phyloP scores from a whole-genome alignment of 92 coral and sea anemone species.

The Metridium senile region DNA sequence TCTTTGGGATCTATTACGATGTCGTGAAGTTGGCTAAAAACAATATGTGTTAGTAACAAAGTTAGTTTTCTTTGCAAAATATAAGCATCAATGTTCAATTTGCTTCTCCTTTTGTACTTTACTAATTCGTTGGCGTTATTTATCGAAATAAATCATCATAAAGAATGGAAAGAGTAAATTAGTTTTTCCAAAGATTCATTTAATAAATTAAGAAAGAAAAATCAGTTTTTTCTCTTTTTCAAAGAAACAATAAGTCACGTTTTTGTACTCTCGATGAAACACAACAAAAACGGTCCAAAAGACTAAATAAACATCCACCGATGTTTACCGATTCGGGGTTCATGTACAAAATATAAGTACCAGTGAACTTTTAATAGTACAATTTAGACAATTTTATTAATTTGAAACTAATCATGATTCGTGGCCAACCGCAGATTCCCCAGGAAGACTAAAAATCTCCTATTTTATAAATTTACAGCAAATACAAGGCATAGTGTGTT shows the following conservation, averaged over 20 bases:
- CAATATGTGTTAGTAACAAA: not conserved
- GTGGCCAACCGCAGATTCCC: constrained; percentile 47
- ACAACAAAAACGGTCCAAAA: constrained; percentile 25
- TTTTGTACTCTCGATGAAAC: not conserved
- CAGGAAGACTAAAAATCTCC: constrained; percentile 16
- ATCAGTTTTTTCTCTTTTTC: constrained; percentile 63
- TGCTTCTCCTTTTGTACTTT: constrained; percentile 40
- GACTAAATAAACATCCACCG: constrained; percentile 6
- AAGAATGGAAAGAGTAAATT: constrained; percentile 77
- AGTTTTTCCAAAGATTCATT: constrained; percentile 91
- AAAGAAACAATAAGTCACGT: constrained; percentile 63
- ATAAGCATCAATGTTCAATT: not conserved
- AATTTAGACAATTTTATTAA: constrained; percentile 84
- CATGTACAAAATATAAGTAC: constrained; percentile 44
- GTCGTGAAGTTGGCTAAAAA: not conserved
- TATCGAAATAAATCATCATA: constrained; percentile 71
- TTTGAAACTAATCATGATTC: constrained; percentile 64
- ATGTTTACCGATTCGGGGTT: not conserved
- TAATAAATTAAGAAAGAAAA: constrained; percentile 68
- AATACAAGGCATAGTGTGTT: constrained; percentile 2
- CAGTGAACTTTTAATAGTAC: constrained; percentile 64
- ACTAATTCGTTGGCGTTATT: constrained; percentile 65
- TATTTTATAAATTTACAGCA: constrained; percentile 17
- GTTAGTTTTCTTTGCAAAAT: constrained; percentile 10
- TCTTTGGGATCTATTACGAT: constrained; percentile 12